A percentile compares a stretch with the other conserved stretches of the same genome.
These are phyloP conservation scores for Latheticus oryzae DNA, from an alignment of 2,888 invertebrate genomes.

Conservation along the genomic window DNA sequence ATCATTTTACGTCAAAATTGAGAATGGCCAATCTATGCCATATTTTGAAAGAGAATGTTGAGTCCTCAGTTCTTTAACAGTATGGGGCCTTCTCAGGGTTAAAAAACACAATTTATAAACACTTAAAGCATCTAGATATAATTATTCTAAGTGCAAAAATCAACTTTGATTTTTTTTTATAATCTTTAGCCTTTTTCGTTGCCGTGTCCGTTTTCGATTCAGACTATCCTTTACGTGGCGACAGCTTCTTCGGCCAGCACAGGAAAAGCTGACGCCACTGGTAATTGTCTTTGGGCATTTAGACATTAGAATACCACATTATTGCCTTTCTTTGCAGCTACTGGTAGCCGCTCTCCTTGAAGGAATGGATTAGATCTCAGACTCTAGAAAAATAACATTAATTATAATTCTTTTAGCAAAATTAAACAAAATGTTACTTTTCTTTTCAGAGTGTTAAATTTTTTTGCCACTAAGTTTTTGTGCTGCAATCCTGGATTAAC, in stretches of 20 bases:
- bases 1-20: conserved; percentile 31
- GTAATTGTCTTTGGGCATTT: conserved; percentile 35
- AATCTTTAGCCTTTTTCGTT: conserved; percentile 51
- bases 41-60: conserved; percentile 54
- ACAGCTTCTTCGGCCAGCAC: conserved; percentile 46
- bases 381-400: conserved; percentile 67
- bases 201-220: conserved; percentile 49
- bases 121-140: conserved; percentile 52
- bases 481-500: conserved; percentile 65
- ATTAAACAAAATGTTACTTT: conserved; percentile 63
- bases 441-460: no score
- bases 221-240: conserved; percentile 39
- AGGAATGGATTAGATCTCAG: conserved; percentile 81
- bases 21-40: conserved; percentile 36
- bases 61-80: conserved; percentile 59
- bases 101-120: conserved; percentile 46
- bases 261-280: conserved; percentile 42
- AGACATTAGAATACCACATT: conserved; percentile 69
- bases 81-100: conserved; percentile 58
- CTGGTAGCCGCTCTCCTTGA: conserved; percentile 86
- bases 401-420: no score
- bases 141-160: conserved; percentile 29
- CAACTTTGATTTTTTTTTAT: no score
- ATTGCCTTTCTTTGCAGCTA: conserved; percentile 93
- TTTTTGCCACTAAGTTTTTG: conserved; percentile 82